Base-by-base conservation (phyloP, 2,888 invertebrate species). In the Lissonota sp. region DNA sequence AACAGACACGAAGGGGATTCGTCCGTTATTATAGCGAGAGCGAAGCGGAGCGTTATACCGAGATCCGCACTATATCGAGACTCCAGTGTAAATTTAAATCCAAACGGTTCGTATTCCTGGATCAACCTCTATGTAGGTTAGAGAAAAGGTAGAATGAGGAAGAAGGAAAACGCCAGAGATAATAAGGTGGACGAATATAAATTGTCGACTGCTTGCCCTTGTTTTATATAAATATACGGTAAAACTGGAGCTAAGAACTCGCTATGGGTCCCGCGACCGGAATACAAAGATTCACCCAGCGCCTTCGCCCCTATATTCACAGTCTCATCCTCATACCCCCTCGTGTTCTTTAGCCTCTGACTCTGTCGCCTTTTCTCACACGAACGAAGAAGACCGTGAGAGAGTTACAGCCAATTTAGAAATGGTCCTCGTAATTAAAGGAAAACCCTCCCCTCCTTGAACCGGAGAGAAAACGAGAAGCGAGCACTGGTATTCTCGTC, bases 331-430 rank as follows among this genome's bases (percentile, higher is more conserved):
- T n/a, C n/a, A n/a, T n/a, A n/a, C n/a, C n/a, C n/a, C n/a, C n/a
- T n/a, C n/a, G n/a, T n/a, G n/a, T n/a, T 40, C 39, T 44, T 55
- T 58, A 40, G 57, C 57, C 14, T n/a, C 8, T 42, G 40, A 57
- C 72, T 57, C 51, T 64, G 39, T 67, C 66, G 49, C 73, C 57
- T 14, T 44, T 70, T 67, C 69, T 69, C 53, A 49, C 66, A 53
- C 75, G 84, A 85, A 87, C 51, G 57, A 80, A 72, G 57, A 80
- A 76, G n/a, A 66, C 76, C 55, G 75, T 71, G 66, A 72, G 79
- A 82, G 88, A 89, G 85, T 87, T 87, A 89, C 86, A 81, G 85
- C 85, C 87, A 88, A 90, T 88, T 88, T 88, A 84, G 85, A 88
- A 89, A 88, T 88, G 87, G 86, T 87, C 83, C 84, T 84, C 80